Evolutionary conservation across 2,888 invertebrate species (phyloP), one percentile per base, ranked within the genome.

Genomic region (Frankliniella fusca): DNA sequence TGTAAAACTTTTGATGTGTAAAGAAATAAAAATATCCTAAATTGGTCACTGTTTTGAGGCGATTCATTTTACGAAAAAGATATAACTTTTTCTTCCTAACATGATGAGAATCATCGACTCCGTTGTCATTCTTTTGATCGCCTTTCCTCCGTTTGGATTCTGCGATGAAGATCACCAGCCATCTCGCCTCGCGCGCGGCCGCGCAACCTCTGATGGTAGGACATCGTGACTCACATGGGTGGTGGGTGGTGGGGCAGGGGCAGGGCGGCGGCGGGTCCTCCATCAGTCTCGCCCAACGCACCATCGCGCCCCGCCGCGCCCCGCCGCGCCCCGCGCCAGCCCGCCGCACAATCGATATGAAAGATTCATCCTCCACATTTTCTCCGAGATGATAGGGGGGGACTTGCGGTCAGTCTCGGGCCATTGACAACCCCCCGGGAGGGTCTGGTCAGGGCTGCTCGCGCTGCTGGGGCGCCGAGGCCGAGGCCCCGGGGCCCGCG

Each of bases 291-390:
- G 18, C 54, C 54, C 12, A 2, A 54, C 54, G 54, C 54, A 9
- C 54, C 54, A 7, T 18, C 15, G 15, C 54, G 54, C 38, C 38
- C 38, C 38, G 38, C 38, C 38, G 38, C 38, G 54, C 54, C 18
- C 18, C 15, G 54, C 54, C 54, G 18, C 15, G 50, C 10, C 50
- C 50, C 50, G 50, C 15, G 15, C 18, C 54, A 18, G 18, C 54
- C 18, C 70, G 70, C 11, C 11, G 12, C 27, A 76, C 70, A 76
- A 76, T 70, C 70, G 70, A 70, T 70, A 70, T 76, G 70, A 76
- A 76, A 76, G 70, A 76, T 76, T 76, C 70, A 76, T 76, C 70
- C 70, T n/a, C 23, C 70, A 27, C 70, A 27, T 27, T 76, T 9
- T 76, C 27, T 10, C 70, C 27, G 70, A 23, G 70, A 76, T 76